Percentiles rank a stretch among this genome's conserved stretches.
Conservation (phyloP, 2,888 invertebrate genomes). For the Aquatica leii region DNA sequence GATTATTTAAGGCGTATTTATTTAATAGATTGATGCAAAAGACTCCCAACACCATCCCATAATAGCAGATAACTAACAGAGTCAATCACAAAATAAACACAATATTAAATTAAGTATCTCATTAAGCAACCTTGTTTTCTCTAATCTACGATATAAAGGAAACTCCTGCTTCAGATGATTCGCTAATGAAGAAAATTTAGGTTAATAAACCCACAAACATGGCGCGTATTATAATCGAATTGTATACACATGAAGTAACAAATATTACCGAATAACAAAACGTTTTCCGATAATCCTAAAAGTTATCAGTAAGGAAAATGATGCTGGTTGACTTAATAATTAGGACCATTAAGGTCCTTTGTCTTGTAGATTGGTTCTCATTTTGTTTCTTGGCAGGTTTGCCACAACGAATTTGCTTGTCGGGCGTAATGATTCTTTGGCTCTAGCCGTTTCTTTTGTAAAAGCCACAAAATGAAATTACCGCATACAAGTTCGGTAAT, state of each 20-base stretch:
- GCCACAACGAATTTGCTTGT: constrained; percentile 33
- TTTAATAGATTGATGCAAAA: too few relatives aligned
- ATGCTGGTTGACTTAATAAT: constrained; percentile 36
- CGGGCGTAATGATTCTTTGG: constrained; percentile 31
- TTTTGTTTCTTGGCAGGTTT: constrained; percentile 30
- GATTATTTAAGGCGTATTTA: too few relatives aligned
- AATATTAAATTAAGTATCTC: constrained; percentile 29
- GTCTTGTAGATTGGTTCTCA: constrained; percentile 36
- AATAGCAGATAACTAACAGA: constrained; percentile 7
- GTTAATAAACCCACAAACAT: constrained; percentile 21
- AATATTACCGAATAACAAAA: constrained; percentile 33
- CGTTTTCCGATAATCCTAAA: constrained; percentile 36
- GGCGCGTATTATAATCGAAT: constrained; percentile 23
- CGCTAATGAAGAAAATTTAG: constrained; percentile 16
- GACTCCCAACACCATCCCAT: neutral
- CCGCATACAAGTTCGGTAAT: constrained; percentile 26
- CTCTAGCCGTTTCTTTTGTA: constrained; percentile 27
- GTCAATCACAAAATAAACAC: constrained; percentile 24
- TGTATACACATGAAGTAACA: constrained; percentile 17
- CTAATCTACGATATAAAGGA: constrained; percentile 21
- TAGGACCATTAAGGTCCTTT: constrained; percentile 36
- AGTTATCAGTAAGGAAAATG: constrained; percentile 31
- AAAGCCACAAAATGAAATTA: constrained; percentile 27
- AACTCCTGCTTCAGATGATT: constrained; percentile 20
- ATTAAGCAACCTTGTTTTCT: constrained; percentile 18